phyloP scores from a whole-genome alignment of 2,113 vertebrate species.

The Perca schrenkii region DNA sequence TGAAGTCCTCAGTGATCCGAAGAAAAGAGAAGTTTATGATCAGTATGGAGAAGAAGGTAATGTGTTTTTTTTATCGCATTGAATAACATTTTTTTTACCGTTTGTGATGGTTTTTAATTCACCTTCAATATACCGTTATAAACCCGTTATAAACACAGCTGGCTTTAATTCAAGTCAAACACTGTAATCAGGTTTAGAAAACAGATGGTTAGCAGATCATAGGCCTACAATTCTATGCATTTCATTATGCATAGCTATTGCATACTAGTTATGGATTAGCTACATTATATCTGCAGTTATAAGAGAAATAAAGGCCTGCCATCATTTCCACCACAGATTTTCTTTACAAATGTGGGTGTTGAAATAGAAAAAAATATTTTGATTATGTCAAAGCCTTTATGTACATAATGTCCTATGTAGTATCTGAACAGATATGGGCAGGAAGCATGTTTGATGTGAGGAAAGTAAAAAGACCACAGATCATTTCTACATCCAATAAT shows the following conservation, averaged over 20 bases:
- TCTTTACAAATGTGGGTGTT: neutral
- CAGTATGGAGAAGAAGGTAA: slow-evolving; percentile 98
- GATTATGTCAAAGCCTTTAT: neutral
- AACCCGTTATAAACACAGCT: slow-evolving; percentile 30
- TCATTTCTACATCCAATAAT: neutral
- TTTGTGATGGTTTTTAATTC: neutral
- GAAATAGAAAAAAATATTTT: neutral
- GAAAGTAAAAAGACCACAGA: neutral
- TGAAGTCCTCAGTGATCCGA: slow-evolving; percentile 97
- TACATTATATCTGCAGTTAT: neutral
- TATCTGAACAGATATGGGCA: slow-evolving; percentile 27
- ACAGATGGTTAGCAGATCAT: slow-evolving; percentile 41
- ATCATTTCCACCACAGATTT: neutral
- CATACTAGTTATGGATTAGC: neutral
- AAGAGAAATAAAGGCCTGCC: neutral
- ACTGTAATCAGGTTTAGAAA: slow-evolving; percentile 34
- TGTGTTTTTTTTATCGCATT: neutral
- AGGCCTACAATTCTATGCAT: neutral
- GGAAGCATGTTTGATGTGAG: slow-evolving; percentile 11
- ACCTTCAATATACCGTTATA: neutral
- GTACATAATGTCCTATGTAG: neutral
- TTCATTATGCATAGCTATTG: neutral
- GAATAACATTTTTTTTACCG: neutral
- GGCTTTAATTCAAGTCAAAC: slow-evolving; percentile 57
- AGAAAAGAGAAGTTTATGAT: slow-evolving; percentile 98